Base-by-base conservation (phyloP, 2,888 invertebrate genomes). In the Eupeodes luniger region DNA sequence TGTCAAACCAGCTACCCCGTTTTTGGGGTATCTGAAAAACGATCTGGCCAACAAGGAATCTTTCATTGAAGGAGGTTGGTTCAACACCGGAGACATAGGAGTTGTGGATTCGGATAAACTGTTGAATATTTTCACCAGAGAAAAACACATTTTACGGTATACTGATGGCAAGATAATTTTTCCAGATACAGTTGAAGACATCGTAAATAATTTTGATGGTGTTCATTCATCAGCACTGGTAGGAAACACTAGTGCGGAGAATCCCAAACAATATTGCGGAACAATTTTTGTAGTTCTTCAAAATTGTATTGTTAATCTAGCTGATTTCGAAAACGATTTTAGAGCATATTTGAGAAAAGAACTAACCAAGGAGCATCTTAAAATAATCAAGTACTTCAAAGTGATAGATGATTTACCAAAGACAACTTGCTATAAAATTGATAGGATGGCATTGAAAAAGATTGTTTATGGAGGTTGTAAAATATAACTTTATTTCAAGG, bases 11-110 rank as follows among this genome's bases (percentile, higher is more conserved):
- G 51, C 34, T 36, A n/a, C 47, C 1, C 64, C 64, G 2, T 66
- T 66, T 27, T 27, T 47, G 64, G 64, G 64, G 47, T 66, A 66
- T 27, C 27, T 66, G 12, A 66, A 66, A 47, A 66, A 66, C 3
- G 27, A 66, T 7, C 6, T 11, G 1, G 64, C 64, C 47, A 66
- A 66, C 47, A 6, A 66, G 4, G 64, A 66, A 4, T 7, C 64
- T 47, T 66, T 66, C 47, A 66, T 66, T 7, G 64, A 66, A 47
- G 64, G 64, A 12, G 64, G 64, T 27, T 66, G 64, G 64, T 7
- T 66, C 0, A 14, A 47, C 27, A 47, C 66, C 0, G 66, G 66
- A 49, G 66, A 66, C 14, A 14, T 66, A 9, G 66, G 66, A 4
- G 14, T 49, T 12, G 19, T 66, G 16, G 44, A 64, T 44, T 64